Conservation (phyloP, 2,888 invertebrate species). For the Terebella lapidaria region DNA sequence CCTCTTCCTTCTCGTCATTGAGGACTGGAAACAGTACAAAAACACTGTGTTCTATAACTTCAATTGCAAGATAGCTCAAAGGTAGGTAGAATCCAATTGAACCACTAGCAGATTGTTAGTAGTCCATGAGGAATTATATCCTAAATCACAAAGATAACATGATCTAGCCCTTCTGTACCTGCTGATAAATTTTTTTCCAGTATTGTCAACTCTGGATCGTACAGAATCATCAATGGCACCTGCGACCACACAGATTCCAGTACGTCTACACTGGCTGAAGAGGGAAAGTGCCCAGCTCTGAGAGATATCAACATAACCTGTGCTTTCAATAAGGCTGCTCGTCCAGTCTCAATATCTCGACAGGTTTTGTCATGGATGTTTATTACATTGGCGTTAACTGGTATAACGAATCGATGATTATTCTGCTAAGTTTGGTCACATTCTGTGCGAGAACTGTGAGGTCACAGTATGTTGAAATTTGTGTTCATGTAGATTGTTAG, state of each 20-base stretch:
- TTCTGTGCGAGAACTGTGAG: no score
- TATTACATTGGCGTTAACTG: no score
- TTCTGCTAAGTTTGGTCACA: no score
- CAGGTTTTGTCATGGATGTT: no score
- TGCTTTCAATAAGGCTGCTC: no score
- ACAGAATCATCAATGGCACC: constrained; percentile 54
- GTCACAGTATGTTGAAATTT: no score
- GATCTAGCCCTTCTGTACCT: no score
- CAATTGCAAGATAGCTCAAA: constrained; percentile 53
- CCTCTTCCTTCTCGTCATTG: constrained; percentile 52
- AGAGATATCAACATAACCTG: constrained; percentile 36
- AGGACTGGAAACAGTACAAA: constrained; percentile 49
- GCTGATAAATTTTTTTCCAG: no score
- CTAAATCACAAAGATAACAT: no score
- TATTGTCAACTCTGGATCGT: constrained; percentile 53
- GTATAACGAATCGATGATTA: no score
- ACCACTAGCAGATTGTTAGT: neutral
- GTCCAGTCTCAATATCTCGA: no score
- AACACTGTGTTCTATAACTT: constrained; percentile 51
- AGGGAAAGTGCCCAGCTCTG: constrained; percentile 47
- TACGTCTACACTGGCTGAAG: constrained; percentile 39
- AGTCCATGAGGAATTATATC: neutral
- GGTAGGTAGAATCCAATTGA: constrained; percentile 30
- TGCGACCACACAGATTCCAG: constrained; percentile 51
- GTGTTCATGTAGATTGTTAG: no score